Percentiles rank a stretch among this genome's conserved stretches.
phyloP scores from a whole-genome alignment of 2,113 vertebrate species.

The Channa maculata region DNA sequence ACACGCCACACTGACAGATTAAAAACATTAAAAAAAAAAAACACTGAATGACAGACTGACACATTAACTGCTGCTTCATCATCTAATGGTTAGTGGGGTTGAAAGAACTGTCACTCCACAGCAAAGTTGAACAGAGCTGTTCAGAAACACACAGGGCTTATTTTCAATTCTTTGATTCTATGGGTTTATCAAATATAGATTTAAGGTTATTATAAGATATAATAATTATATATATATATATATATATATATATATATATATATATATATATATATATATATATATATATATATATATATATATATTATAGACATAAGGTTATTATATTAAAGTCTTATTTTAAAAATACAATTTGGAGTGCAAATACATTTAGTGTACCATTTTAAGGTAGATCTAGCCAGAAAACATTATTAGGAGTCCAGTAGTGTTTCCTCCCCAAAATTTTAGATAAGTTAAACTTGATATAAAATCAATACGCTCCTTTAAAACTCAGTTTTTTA shows the following conservation, averaged over 20 bases:
- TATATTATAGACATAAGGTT: too few relatives aligned
- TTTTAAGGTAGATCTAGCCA: neutral
- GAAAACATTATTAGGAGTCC: neutral
- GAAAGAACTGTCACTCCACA: neutral
- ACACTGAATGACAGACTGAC: neutral
- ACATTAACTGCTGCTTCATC: neutral
- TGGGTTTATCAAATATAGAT: too few relatives aligned
- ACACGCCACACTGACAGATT: slow-evolving; percentile 88
- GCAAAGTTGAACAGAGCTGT: neutral
- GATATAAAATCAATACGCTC: neutral
- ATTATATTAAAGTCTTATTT: neutral
- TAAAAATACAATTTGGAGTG: too few relatives aligned
- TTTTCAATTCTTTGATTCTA: too few relatives aligned
- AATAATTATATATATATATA: too few relatives aligned
- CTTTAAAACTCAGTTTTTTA: too few relatives aligned
- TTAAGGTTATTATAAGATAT: too few relatives aligned
- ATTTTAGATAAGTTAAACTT: neutral
- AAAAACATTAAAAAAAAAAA: slow-evolving; percentile 29
- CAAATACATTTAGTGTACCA: too few relatives aligned
- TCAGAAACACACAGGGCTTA: too few relatives aligned
- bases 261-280: too few relatives aligned
- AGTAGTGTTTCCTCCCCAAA: neutral
- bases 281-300: too few relatives aligned
- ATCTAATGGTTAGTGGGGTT: neutral
- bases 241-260: too few relatives aligned